Percentiles rank a stretch among this genome's conserved stretches.
phyloP scores from a whole-genome alignment of 1,140 invertebrate genomes.

The Apis laboriosa region DNA sequence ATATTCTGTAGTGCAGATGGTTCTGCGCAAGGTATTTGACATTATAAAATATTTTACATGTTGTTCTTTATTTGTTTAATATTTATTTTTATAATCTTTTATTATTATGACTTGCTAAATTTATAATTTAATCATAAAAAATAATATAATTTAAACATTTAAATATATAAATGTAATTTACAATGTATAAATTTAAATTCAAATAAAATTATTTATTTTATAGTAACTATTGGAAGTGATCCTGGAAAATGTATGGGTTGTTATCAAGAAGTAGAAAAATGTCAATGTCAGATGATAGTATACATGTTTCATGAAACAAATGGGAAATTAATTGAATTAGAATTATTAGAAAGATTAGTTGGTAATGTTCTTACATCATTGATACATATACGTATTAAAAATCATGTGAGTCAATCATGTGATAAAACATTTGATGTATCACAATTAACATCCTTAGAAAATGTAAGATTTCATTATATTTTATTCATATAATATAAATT shows the following conservation, averaged over 20 bases:
- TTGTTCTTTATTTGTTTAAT: not conserved
- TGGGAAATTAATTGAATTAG: constrained; percentile 86
- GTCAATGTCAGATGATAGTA: constrained; percentile 88
- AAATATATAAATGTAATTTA: no score
- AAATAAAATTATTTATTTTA: constrained; percentile 24
- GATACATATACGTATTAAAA: constrained; percentile 90
- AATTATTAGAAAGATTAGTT: constrained; percentile 89
- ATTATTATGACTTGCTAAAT: no score
- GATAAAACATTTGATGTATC: constrained; percentile 92
- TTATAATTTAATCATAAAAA: not conserved
- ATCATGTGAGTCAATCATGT: constrained; percentile 89
- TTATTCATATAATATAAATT: not conserved
- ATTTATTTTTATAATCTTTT: not conserved
- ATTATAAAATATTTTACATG: constrained; percentile 14
- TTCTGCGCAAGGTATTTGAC: constrained; percentile 69
- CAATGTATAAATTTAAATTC: no score
- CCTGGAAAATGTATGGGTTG: constrained; percentile 86
- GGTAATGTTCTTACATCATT: constrained; percentile 90
- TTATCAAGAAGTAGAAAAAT: constrained; percentile 85
- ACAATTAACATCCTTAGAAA: constrained; percentile 87
- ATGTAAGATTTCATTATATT: constrained; percentile 78
- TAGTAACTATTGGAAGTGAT: constrained; percentile 81
- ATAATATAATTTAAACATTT: not conserved
- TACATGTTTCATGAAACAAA: constrained; percentile 91
- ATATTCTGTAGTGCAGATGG: constrained; percentile 84